Percentiles rank a stretch among this genome's conserved stretches.
Evolutionary conservation across 1,140 invertebrate genomes (phyloP).

Genomic region (Drosophila ohnishii): DNA sequence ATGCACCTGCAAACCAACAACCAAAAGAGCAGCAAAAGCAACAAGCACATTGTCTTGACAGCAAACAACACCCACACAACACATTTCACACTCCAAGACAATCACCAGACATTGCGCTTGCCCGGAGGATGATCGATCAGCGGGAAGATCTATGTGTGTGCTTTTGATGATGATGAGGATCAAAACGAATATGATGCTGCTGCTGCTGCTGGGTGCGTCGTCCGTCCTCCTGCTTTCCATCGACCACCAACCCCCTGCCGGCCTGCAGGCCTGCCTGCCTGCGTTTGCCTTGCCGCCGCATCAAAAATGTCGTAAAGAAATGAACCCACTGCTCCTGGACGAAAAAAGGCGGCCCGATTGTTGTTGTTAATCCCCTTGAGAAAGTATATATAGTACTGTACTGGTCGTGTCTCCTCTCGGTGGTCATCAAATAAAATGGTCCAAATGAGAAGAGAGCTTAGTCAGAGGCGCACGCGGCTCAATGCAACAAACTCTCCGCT

Average conservation of each 20-base stretch:
- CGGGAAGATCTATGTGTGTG: slow-evolving; percentile 30
- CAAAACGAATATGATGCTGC: slow-evolving; percentile 44
- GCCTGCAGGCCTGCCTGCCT: slow-evolving; percentile 43
- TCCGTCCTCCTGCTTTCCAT: slow-evolving; percentile 53
- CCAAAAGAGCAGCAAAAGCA: slow-evolving; percentile 27
- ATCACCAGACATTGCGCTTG: slow-evolving; percentile 32
- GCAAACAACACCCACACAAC: slow-evolving; percentile 16
- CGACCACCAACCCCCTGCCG: slow-evolving; percentile 46
- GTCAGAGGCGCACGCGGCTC: slow-evolving; percentile 74
- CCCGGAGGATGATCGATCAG: slow-evolving; percentile 33
- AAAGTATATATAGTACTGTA: slow-evolving; percentile 18
- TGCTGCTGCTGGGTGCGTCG: slow-evolving; percentile 60
- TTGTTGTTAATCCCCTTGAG: slow-evolving; percentile 47
- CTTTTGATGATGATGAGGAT: slow-evolving; percentile 24
- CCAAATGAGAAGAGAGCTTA: slow-evolving; percentile 50
- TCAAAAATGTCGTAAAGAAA: slow-evolving; percentile 27
- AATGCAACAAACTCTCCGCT: slow-evolving; percentile 79
- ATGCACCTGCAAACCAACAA: slow-evolving; percentile 34
- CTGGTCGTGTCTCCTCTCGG: slow-evolving; percentile 43
- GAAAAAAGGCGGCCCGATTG: slow-evolving; percentile 57
- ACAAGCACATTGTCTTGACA: slow-evolving; percentile 32
- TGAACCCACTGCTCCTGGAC: slow-evolving; percentile 67
- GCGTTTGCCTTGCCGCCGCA: slow-evolving; percentile 68
- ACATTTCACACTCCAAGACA: slow-evolving; percentile 29
- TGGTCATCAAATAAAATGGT: slow-evolving; percentile 38